Evolutionary conservation across 2,888 invertebrate genomes (phyloP), one percentile per base, ranked within the genome.

Genomic region (Mechanitis messenoides): DNA sequence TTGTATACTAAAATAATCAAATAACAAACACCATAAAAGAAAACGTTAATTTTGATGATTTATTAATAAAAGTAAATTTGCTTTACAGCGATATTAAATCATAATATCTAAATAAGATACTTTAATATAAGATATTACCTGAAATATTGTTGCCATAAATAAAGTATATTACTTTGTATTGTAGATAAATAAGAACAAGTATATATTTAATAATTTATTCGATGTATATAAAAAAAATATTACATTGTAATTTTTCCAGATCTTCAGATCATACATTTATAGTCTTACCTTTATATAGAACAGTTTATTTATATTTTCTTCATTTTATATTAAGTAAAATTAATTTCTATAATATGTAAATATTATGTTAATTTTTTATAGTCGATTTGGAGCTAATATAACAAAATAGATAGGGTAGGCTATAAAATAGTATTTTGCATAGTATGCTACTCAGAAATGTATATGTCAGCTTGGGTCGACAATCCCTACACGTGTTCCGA

Each of bases 401-500:
- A 9, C 9, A 42, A 42, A 42, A 11, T 42, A 42, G 6, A 9
- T 42, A 42, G 42, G 42, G 6, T 42, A 42, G 42, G 42, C 9
- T 42, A 42, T 42, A 7, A 9, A 42, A 11, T 42, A 42, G 42
- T 42, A 9, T 42, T 42, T 61, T 55, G 58, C 66, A 61, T 66
- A 63, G 53, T 66, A 50, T 61, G 58, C 59, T 53, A 63, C 60
- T 59, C 50, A 33, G 47, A 59, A 61, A 58, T 56, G 59, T 42
- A 38, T 31, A 63, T 60, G 63, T 63, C 61, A 58, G 28, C 61
- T 55, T 60, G 61, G 63, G 61, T 61, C 61, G 46, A 28, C 53
- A 45, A 58, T 56, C 59, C 47, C 45, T 50, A 58, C 53, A 61
- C 66, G 66, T 66, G 66, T 54, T 33, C 47, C 28, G 66, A 63